These are phyloP conservation scores for Erinaceus europaeus DNA, from an alignment of 2,113 vertebrate genomes.

Conservation along the genomic window DNA sequence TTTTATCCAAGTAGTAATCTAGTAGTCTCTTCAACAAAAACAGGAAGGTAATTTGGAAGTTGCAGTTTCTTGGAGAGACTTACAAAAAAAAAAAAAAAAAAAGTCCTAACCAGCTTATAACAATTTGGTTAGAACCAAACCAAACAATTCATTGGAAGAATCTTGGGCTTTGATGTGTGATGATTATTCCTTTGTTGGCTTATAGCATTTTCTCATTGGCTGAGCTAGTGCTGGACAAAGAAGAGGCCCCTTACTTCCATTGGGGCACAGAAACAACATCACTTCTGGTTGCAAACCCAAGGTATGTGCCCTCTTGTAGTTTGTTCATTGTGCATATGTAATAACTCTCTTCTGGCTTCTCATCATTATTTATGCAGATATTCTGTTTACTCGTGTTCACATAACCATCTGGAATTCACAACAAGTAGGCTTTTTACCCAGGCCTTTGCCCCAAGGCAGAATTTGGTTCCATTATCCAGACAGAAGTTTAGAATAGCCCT, in stretches of 20 bases:
- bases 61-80: no score
- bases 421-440: neutral
- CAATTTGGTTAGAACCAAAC: neutral
- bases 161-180: neutral
- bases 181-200: neutral
- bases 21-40: no score
- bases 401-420: neutral
- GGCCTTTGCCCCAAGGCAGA: neutral
- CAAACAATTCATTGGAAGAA: neutral
- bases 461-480: neutral
- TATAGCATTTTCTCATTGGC: neutral
- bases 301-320: neutral
- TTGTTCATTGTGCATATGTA: neutral
- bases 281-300: neutral
- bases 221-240: neutral
- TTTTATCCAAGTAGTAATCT: neutral
- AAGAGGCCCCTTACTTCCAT: neutral
- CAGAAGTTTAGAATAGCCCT: neutral
- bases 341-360: neutral
- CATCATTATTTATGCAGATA: neutral
- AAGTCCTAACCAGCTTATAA: neutral
- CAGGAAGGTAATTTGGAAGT: neutral
- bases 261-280: neutral
- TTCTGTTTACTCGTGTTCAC: neutral
- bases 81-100: no score